Conservation (phyloP, 1,140 invertebrate species). For the Epicauta chinensis region DNA sequence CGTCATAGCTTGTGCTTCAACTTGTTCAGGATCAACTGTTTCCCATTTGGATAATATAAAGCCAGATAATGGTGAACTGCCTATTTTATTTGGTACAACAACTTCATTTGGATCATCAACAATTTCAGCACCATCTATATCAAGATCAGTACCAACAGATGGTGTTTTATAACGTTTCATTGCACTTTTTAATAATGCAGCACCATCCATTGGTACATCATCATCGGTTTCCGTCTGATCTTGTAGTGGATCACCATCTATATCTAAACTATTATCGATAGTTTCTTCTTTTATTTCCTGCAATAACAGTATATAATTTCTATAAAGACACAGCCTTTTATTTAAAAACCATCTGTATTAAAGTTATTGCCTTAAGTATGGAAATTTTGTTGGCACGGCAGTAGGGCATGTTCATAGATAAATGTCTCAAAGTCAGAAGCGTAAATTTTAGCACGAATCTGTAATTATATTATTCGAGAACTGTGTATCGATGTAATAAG, state of each 20-base stretch:
- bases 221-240: slow-evolving; percentile 48
- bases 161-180: slow-evolving; percentile 47
- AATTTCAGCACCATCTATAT: slow-evolving; percentile 37
- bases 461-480: too few relatives aligned
- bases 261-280: slow-evolving; percentile 48
- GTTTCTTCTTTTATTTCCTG: slow-evolving; percentile 24
- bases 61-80: slow-evolving; percentile 42
- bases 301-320: too few relatives aligned
- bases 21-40: slow-evolving; percentile 81
- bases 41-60: slow-evolving; percentile 94
- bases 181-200: slow-evolving; percentile 65
- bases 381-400: too few relatives aligned
- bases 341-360: too few relatives aligned
- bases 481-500: too few relatives aligned
- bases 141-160: slow-evolving; percentile 28
- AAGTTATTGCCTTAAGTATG: too few relatives aligned
- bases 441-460: too few relatives aligned
- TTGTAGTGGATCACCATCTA: slow-evolving; percentile 62
- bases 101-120: slow-evolving; percentile 36
- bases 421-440: too few relatives aligned
- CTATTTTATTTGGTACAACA: not conserved
- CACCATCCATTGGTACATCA: slow-evolving; percentile 75
- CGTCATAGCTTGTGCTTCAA: slow-evolving; percentile 82
- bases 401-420: too few relatives aligned
- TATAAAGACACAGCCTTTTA: too few relatives aligned